Evolutionary conservation across 2,113 vertebrate species (phyloP).

Genomic region (Sphaerodactylus townsendi): DNA sequence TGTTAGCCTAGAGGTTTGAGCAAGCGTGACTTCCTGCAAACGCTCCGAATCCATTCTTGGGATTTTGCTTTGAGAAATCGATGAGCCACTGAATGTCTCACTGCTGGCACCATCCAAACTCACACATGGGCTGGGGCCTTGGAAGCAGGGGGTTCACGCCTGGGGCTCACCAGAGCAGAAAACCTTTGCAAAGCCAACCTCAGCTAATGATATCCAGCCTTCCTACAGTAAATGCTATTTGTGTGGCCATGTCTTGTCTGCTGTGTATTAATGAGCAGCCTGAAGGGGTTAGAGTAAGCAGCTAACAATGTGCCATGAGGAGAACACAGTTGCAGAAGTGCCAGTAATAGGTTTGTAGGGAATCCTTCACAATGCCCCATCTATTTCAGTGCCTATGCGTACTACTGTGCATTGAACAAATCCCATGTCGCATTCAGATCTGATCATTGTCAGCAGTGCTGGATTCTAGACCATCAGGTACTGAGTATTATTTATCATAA

Average conservation of each 20-base stretch:
- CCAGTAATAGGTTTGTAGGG: not conserved
- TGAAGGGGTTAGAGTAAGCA: conserved; percentile 45
- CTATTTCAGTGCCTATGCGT: not conserved
- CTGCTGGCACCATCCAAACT: conserved; percentile 29
- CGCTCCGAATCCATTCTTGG: not conserved
- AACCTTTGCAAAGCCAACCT: conserved; percentile 58
- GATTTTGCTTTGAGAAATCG: not conserved
- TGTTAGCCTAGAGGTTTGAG: conserved; percentile 19
- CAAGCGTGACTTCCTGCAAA: conserved; percentile 38
- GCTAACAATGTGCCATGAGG: conserved; percentile 24
- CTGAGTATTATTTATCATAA: not conserved
- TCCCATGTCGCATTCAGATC: too few relatives aligned
- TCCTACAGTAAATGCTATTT: conserved; percentile 60
- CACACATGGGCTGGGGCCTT: conserved; percentile 35
- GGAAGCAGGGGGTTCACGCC: conserved; percentile 42
- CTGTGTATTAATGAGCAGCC: conserved; percentile 63
- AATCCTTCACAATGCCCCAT: rapidly evolving
- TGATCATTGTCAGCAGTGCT: not conserved
- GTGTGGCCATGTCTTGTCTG: conserved; percentile 59
- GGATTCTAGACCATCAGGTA: not conserved
- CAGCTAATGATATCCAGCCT: conserved; percentile 71
- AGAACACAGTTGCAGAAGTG: not conserved
- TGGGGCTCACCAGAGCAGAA: conserved; percentile 58
- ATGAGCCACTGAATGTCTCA: not conserved
- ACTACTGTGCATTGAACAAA: not conserved